phyloP scores from a whole-genome alignment of 2,797 vertebrate species.

The Hoplostethus mediterraneus region DNA sequence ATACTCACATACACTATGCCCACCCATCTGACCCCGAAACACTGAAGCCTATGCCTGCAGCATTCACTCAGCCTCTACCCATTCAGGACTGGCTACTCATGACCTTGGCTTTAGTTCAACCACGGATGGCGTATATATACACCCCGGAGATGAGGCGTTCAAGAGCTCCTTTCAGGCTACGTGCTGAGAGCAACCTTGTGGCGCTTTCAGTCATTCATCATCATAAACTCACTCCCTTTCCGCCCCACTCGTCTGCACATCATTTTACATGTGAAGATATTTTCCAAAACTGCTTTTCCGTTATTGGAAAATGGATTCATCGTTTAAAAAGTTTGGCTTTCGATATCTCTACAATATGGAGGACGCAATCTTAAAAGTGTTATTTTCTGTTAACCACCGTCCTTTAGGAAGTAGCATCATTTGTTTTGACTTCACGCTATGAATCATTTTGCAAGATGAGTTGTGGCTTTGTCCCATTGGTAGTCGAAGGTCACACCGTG shows the following conservation, averaged over 20 bases:
- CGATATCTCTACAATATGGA: neutral
- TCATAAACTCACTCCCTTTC: too few relatives aligned
- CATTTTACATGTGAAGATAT: neutral
- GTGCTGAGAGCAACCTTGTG: too few relatives aligned
- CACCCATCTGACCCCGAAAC: neutral
- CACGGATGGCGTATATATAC: neutral
- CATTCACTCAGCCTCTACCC: neutral
- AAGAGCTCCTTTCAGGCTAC: too few relatives aligned
- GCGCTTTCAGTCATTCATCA: too few relatives aligned
- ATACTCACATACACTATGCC: neutral
- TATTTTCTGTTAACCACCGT: neutral
- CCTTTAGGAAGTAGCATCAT: neutral
- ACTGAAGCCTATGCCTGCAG: neutral
- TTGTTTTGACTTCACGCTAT: neutral
- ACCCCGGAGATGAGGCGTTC: neutral
- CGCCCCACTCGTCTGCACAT: too few relatives aligned
- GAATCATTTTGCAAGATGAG: too few relatives aligned
- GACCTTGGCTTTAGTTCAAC: neutral
- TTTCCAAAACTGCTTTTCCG: neutral
- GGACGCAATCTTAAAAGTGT: neutral
- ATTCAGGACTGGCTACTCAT: neutral
- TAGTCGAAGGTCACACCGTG: neutral
- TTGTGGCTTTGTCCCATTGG: neutral
- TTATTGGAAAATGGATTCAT: too few relatives aligned
- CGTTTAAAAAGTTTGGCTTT: neutral